Percentiles rank a stretch among this genome's conserved stretches.
These are phyloP conservation scores for Heliocidaris erythrogramma DNA, from an alignment of 35 echinoderm and acorn worm species.

Conservation along the genomic window DNA sequence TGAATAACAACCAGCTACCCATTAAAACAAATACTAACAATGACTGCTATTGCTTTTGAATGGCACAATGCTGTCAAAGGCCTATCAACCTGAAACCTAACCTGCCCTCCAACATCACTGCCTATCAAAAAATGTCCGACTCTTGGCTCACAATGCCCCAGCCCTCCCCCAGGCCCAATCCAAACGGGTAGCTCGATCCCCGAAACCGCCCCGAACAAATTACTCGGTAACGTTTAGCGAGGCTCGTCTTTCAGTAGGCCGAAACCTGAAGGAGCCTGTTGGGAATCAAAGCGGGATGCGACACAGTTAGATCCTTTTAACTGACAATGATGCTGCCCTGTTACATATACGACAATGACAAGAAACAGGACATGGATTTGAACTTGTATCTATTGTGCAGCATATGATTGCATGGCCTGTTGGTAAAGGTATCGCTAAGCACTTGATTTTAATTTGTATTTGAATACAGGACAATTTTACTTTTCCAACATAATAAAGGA, in stretches of 20 bases:
- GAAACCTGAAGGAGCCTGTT: neutral
- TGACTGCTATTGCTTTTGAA: too few species aligned
- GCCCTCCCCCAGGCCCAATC: neutral
- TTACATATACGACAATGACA: neutral
- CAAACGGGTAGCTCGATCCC: neutral
- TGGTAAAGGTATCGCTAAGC: too few species aligned
- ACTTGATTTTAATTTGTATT: too few species aligned
- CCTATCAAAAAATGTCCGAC: neutral
- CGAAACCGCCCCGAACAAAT: constrained; percentile 2
- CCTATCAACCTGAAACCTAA: neutral
- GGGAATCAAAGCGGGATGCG: neutral
- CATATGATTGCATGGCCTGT: too few species aligned
- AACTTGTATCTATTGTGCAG: too few species aligned
- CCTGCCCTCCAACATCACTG: neutral
- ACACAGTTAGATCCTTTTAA: neutral
- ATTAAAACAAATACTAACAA: too few species aligned
- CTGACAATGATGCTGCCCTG: neutral
- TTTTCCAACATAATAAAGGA: too few species aligned
- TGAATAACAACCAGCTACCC: too few species aligned
- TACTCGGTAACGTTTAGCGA: neutral
- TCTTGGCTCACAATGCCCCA: neutral
- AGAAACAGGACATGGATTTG: neutral
- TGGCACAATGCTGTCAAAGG: too few species aligned
- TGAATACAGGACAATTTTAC: too few species aligned
- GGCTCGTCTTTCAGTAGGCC: neutral